Evolutionary conservation across 1,140 invertebrate genomes (phyloP).

Genomic region (Kradibia gibbosae): DNA sequence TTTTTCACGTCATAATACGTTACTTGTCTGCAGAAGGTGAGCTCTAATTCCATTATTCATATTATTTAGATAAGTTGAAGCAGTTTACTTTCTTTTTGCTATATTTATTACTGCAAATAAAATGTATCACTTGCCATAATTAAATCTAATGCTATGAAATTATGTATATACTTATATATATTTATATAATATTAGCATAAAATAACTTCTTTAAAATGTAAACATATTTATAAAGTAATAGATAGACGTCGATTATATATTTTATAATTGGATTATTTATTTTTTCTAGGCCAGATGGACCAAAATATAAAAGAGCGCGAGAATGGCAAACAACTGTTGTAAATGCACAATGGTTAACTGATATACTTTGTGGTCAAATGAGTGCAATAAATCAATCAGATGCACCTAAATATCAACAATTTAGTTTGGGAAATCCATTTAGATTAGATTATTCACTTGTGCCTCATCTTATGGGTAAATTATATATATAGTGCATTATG

Average conservation of each 20-base stretch:
- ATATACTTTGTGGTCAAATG: slow-evolving; percentile 92
- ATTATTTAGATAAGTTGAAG: no score
- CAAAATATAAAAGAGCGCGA: slow-evolving; percentile 90
- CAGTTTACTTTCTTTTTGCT: no score
- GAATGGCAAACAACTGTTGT: slow-evolving; percentile 92
- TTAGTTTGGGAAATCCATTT: slow-evolving; percentile 85
- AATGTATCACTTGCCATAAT: no score
- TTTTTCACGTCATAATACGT: slow-evolving; percentile 82
- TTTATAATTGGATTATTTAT: slow-evolving; percentile 2
- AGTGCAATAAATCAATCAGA: slow-evolving; percentile 86
- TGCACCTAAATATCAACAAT: slow-evolving; percentile 90
- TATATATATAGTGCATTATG: neutral
- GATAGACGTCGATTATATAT: no score
- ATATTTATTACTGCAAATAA: no score
- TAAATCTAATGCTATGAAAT: no score
- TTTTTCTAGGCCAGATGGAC: slow-evolving; percentile 82
- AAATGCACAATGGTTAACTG: slow-evolving; percentile 94
- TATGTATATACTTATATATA: neutral
- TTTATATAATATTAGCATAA: neutral
- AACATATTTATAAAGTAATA: no score
- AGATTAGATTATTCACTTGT: slow-evolving; percentile 89
- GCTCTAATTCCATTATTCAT: slow-evolving; percentile 9
- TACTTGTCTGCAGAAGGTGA: slow-evolving; percentile 78
- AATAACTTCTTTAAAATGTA: slow-evolving; percentile 2
- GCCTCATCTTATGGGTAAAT: slow-evolving; percentile 90